Evolutionary conservation across 1,140 invertebrate species (phyloP).

Genomic region (Anastatus disparis): DNA sequence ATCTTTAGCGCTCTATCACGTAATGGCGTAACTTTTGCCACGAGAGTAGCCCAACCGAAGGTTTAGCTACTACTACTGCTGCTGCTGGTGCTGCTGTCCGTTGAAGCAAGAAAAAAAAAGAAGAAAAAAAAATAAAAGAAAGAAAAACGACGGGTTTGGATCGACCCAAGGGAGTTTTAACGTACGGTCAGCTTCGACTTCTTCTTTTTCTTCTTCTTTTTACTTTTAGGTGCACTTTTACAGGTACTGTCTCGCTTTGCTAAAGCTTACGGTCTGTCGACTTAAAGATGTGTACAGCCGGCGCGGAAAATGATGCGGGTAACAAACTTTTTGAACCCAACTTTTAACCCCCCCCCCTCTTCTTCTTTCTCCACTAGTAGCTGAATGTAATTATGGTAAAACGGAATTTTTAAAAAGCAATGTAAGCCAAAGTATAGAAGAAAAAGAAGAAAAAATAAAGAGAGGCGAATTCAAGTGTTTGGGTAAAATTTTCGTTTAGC

Average conservation of each 20-base stretch:
- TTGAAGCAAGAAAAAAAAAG: background rate
- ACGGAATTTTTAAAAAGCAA: too few species aligned
- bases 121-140: conserved; percentile 3
- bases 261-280: background rate
- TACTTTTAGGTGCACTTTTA: background rate
- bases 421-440: too few species aligned
- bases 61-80: conserved; percentile 26
- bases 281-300: background rate
- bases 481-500: too few species aligned
- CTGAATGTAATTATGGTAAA: too few species aligned
- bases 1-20: conserved; percentile 55
- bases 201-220: background rate
- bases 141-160: conserved; percentile 28
- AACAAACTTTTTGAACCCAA: background rate
- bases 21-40: conserved; percentile 60
- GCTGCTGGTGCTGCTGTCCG: too few species aligned
- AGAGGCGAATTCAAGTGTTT: too few species aligned
- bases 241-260: background rate
- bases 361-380: too few species aligned
- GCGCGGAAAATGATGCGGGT: conserved; percentile 1
- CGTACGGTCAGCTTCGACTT: conserved; percentile 39
- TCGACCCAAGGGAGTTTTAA: conserved; percentile 41
- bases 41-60: conserved; percentile 24
- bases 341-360: too few species aligned
- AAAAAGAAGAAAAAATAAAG: too few species aligned